Percentiles rank a stretch among this genome's conserved stretches.
phyloP scores from a whole-genome alignment of 2,888 invertebrate genomes.

The Reticulitermes lucifugus region DNA sequence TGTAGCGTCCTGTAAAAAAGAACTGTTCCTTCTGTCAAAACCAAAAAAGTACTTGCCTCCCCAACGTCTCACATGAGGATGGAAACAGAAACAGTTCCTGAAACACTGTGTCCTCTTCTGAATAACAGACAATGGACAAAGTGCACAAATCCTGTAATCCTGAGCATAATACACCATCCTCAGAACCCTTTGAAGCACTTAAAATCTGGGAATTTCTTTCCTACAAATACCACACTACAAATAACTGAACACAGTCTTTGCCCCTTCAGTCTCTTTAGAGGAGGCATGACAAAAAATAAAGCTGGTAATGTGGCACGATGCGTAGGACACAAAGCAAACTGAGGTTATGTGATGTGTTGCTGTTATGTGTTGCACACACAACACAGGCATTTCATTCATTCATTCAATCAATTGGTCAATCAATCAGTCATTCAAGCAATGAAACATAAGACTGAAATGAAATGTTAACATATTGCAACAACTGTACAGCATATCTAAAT shows the following conservation, averaged over 20 bases:
- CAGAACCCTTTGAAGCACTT: too few species aligned
- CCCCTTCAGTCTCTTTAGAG: background rate
- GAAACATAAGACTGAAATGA: background rate
- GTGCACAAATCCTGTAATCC: too few species aligned
- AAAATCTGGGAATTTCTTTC: background rate
- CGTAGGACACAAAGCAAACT: background rate
- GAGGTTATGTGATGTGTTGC: background rate
- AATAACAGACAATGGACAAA: too few species aligned
- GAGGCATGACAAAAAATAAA: background rate
- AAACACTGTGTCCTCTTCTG: too few species aligned
- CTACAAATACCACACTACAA: constrained; percentile 14
- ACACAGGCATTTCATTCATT: background rate
- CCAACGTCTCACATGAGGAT: too few species aligned
- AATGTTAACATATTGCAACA: background rate
- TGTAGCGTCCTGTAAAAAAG: too few species aligned
- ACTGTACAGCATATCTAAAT: constrained; percentile 22
- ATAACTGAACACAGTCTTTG: background rate
- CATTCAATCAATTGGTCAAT: background rate
- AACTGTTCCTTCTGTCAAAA: too few species aligned
- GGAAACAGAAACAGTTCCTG: too few species aligned
- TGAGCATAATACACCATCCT: too few species aligned
- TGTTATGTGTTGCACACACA: background rate
- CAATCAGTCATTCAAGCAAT: background rate
- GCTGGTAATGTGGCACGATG: background rate
- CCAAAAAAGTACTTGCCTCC: too few species aligned